Base-by-base conservation (phyloP, 2,113 vertebrate species). In the Poeciliopsis retropinna region DNA sequence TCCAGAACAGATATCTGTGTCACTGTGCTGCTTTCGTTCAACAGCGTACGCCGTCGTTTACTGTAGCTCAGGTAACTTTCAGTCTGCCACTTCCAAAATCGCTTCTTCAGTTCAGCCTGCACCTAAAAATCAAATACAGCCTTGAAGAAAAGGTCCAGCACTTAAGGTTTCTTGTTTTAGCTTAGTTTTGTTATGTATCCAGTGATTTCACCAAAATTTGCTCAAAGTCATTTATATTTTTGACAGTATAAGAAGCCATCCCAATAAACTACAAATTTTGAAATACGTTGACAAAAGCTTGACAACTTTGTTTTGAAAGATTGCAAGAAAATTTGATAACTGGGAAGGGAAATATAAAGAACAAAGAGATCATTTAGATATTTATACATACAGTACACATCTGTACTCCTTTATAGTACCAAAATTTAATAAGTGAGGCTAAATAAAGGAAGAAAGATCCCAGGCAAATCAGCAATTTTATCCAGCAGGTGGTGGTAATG, bases 1-100 rank as follows among this genome's bases (percentile, higher is more conserved):
- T 96, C 95, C 34, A 96, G 89, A 72, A 96, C 88, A 0, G 95
- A 95, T 0, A 95, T 83, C 78, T 96, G 95, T 0, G 95, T 95
- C 64, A 95, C 80, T 0, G 93, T 95, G 65, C 95, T 95, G 92
- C 94, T 93, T 27, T 96, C 95, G 0, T 90, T 93, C 78, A 95
- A 96, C 47, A 95, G 3, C 11, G 88, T 87, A 3, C 91, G 69
- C 0, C 93, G 92, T 3, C 78, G 92, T 78, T 92, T 91, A 7
- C 85, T 86, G 83, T 94, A 95, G 63, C 78, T 91, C 80, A 95
- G 86, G 85, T 95, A 93, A 3, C 81, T 92, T 77, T 94, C 92
- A 17, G 91, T 75, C 82, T 93, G 92, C 94, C 94, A 95, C 76
- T 88, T 93, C 83, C 93, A 94, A 22, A 95, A 87, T 0, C 93